A percentile compares a stretch with the other conserved stretches of the same genome.
phyloP scores from a whole-genome alignment of 2,797 vertebrate genomes.

The Notoglanidium macrostoma region DNA sequence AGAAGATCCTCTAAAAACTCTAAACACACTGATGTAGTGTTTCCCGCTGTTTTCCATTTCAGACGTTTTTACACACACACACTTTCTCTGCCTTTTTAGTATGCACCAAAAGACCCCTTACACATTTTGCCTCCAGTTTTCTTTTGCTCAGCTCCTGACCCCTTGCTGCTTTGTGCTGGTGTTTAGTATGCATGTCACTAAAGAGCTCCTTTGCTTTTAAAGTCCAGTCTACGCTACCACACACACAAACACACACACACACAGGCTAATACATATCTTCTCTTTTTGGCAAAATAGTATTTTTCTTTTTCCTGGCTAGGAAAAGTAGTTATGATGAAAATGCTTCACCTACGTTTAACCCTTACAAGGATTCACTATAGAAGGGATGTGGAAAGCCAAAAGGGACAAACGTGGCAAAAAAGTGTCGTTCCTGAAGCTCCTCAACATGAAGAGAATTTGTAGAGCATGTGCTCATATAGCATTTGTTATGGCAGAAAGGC shows the following conservation, averaged over 20 bases:
- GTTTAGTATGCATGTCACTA: slow-evolving; percentile 13
- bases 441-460: background rate
- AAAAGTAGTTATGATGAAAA: slow-evolving; percentile 21
- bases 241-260: slow-evolving; percentile 1
- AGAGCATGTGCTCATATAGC: too few relatives aligned
- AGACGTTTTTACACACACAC: background rate
- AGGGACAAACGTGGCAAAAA: too few relatives aligned
- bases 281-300: slow-evolving; percentile 8
- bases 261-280: slow-evolving; percentile 27
- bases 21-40: slow-evolving; percentile 7
- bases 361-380: too few relatives aligned
- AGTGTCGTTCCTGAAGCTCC: background rate
- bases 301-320: slow-evolving; percentile 17
- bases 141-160: background rate
- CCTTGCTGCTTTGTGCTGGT: background rate
- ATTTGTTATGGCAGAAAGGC: too few relatives aligned
- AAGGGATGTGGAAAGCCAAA: too few relatives aligned
- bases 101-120: background rate
- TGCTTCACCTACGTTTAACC: background rate
- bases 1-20: slow-evolving; percentile 2
- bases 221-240: background rate
- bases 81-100: background rate
- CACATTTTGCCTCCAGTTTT: background rate
- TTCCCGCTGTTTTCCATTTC: background rate
- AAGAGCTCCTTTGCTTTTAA: background rate